Evolutionary conservation across 2,797 vertebrate species (phyloP), one percentile per base, ranked within the genome.

Genomic region (Manis javanica): DNA sequence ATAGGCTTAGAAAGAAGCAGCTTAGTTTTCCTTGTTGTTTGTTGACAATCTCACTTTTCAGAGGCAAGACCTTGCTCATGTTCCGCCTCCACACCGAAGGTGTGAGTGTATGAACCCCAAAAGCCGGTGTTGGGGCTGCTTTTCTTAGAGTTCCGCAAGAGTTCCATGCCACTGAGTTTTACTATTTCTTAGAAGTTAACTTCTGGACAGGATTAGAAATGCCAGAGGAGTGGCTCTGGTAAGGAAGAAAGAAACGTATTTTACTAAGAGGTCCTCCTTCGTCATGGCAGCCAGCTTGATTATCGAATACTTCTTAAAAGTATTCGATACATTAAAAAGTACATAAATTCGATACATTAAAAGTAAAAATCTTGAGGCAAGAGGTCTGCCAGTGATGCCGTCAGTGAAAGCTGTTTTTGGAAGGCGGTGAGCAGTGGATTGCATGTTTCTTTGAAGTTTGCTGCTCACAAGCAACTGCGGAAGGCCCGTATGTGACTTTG

Each of bases 81-180:
- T 66, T 79, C 1, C 0, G 2, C 2, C 19, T 89, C 2, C 37
- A 21, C 13, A 31, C 19, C 77, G 26, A 90, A 88, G 29, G 15
- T 85, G 14, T 16, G 63, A 63, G 87, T 77, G 12, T 77, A 19
- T 59, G 34, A 84, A n/a, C 18, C 57, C 51, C 66, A 26, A 46
- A 68, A 87, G 14, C 42, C 14, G 61, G 13, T 93, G 37, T 23
- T 61, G 1, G 34, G 61, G 29, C 42, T 75, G 7, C 59, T 71
- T 90, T 69, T 39, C 24, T 87, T 72, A 78, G 49, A 37, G 78
- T 91, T 63, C 91, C 66, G 37, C 68, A 78, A 82, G 77, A 88
- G 66, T 83, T 90, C 37, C 7, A 21, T 74, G 26, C 34, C 51
- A 55, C 10, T 90, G 55, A 39, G 84, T 72, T 72, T 51, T 42